Evolutionary conservation across 1,140 invertebrate species (phyloP), one percentile per base, ranked within the genome.

Genomic region (Ridgeia piscesae): DNA sequence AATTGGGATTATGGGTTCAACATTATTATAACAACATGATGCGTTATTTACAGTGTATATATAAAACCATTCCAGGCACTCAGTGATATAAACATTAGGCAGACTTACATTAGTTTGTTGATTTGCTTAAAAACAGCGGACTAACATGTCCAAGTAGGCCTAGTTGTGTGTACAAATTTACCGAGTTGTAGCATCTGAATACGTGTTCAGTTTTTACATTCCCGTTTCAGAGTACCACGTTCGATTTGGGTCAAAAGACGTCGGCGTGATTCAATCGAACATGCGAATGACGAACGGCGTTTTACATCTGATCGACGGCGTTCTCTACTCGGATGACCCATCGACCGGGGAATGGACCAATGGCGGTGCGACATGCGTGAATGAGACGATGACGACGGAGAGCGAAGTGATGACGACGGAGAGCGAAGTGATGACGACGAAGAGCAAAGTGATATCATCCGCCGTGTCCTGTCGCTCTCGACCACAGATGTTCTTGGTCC

Each of bases 261-360:
- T 92, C 31, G 88, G 88, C n/a, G 48, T 92, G 50, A 77, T 92
- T 92, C 50, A 77, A 8, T 31, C 77, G 27, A 91, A 92, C 89
- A 34, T 89, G 34, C 77, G 92, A 17, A 89, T 89, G 35, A 89
- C 88, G n/a, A 92, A 92, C 31, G 92, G 92, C 1, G 92, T 92
- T 35, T 11, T 92, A 11, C 92, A 92, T 89, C 33, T 92, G 31
- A 90, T 92, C 11, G 89, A 92, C 33, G 42, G 50, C 6, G 77
- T 92, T 9, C n/a, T 92, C 89, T 90, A 34, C 6, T 90, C 89
- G n/a, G 89, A 90, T 21, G 89, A 14, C 89, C 89, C 11, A 27
- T 34, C n/a, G 89, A 14, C 6, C n/a, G 35, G n/a, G 17, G 89
- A 90, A n/a, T 90, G 89, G 89, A 27, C 89, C 42, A 6, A 11